These are phyloP conservation scores for Jordanella pulchra DNA, from an alignment of 2,797 vertebrate species.

Conservation along the genomic window DNA sequence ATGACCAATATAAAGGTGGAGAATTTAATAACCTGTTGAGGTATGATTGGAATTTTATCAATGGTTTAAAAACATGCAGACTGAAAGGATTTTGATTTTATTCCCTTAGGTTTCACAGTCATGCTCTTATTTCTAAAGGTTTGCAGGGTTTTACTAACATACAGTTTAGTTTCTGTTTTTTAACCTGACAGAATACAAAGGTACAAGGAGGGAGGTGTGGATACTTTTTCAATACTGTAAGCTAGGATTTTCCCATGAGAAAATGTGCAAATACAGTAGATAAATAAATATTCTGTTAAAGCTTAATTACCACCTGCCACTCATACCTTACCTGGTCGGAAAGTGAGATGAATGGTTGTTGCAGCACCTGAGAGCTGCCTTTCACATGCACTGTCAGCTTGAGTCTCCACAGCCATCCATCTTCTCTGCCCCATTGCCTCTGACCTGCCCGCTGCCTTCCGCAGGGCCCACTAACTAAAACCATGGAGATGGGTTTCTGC, in stretches of 20 bases:
- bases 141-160: neutral
- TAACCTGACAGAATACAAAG: neutral
- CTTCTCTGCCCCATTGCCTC: conserved; percentile 63
- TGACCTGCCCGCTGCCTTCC: conserved; percentile 50
- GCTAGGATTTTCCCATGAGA: conserved; percentile 1
- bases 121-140: no score
- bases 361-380: conserved; percentile 75
- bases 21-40: neutral
- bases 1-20: neutral
- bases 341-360: conserved; percentile 76
- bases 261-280: conserved; percentile 1
- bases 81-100: no score
- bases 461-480: conserved; percentile 58
- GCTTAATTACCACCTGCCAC: conserved; percentile 54
- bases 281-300: conserved; percentile 52
- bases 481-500: conserved; percentile 51
- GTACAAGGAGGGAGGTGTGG: neutral
- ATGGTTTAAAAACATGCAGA: no score
- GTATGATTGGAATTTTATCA: neutral
- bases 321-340: conserved; percentile 63
- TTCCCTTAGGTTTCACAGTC: no score
- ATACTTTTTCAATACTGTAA: neutral
- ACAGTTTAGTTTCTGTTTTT: neutral
- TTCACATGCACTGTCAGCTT: conserved; percentile 76
- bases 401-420: conserved; percentile 74